A percentile compares a stretch with the other conserved stretches of the same genome.
phyloP scores from a whole-genome alignment of 2,113 vertebrate genomes.

The Dryoscopus gambensis region DNA sequence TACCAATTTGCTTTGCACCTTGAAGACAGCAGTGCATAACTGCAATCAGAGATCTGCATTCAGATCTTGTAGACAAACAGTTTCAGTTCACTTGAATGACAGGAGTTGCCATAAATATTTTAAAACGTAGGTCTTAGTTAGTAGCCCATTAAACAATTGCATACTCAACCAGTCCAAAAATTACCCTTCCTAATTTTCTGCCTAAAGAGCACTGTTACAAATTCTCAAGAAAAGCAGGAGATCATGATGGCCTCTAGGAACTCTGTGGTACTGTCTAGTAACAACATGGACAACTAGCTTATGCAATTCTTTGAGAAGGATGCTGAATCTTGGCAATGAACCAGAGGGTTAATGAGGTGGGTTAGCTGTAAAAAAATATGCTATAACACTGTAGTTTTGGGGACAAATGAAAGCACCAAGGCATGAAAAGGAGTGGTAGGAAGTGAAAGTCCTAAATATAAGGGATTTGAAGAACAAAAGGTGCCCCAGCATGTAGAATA shows the following conservation, averaged over 20 bases:
- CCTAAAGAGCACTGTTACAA: background rate
- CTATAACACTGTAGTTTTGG: background rate
- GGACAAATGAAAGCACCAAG: background rate
- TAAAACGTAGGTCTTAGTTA: background rate
- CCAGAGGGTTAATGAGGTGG: rapidly evolving
- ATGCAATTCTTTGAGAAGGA: background rate
- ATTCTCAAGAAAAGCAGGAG: background rate
- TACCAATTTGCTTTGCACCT: background rate
- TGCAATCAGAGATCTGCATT: background rate
- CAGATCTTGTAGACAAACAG: background rate
- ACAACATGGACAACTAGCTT: background rate
- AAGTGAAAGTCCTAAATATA: background rate
- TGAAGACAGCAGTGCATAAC: background rate
- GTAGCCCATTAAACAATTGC: background rate
- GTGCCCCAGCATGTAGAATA: background rate
- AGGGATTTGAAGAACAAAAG: background rate
- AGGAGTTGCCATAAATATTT: background rate
- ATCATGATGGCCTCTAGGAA: background rate
- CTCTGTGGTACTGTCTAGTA: background rate
- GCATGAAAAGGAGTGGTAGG: background rate
- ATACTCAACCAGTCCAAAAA: background rate
- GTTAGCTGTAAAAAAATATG: background rate
- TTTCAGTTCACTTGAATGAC: background rate
- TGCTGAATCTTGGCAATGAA: background rate
- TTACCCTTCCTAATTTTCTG: background rate